Evolutionary conservation across 1,140 invertebrate genomes (phyloP).

Genomic region (Brachionus paranguensis): DNA sequence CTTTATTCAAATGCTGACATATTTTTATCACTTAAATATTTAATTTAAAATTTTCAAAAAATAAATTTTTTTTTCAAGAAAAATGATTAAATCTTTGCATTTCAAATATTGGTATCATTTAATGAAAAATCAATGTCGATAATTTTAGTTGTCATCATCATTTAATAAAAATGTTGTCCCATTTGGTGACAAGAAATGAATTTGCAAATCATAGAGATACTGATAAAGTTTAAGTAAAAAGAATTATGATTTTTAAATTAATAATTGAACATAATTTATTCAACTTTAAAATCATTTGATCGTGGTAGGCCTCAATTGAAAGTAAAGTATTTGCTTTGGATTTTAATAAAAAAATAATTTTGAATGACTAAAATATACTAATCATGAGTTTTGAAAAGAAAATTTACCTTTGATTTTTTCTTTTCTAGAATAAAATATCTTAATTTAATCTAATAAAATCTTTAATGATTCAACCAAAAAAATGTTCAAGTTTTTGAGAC

Average conservation of each 20-base stretch:
- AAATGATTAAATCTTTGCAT: too few relatives aligned
- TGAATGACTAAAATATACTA: neutral
- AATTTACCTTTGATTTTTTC: neutral
- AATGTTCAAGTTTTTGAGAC: conserved; percentile 38
- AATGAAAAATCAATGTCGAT: too few relatives aligned
- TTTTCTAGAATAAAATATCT: neutral
- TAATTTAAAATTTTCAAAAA: too few relatives aligned
- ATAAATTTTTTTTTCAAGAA: too few relatives aligned
- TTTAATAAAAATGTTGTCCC: neutral
- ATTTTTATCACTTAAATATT: too few relatives aligned
- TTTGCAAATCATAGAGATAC: neutral
- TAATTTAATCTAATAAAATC: neutral
- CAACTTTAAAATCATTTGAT: neutral
- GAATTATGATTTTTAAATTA: neutral
- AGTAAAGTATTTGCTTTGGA: neutral
- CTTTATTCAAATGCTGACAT: too few relatives aligned
- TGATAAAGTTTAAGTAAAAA: neutral
- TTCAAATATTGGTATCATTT: too few relatives aligned
- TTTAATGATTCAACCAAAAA: conserved; percentile 10
- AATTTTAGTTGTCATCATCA: too few relatives aligned
- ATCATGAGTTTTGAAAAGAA: neutral
- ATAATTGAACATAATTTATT: neutral
- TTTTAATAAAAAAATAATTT: neutral
- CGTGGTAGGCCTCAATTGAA: neutral
- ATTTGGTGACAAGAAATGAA: neutral